Percentiles rank a stretch among this genome's conserved stretches.
Evolutionary conservation across 2,797 vertebrate species (phyloP).

Genomic region (Artibeus lituratus): DNA sequence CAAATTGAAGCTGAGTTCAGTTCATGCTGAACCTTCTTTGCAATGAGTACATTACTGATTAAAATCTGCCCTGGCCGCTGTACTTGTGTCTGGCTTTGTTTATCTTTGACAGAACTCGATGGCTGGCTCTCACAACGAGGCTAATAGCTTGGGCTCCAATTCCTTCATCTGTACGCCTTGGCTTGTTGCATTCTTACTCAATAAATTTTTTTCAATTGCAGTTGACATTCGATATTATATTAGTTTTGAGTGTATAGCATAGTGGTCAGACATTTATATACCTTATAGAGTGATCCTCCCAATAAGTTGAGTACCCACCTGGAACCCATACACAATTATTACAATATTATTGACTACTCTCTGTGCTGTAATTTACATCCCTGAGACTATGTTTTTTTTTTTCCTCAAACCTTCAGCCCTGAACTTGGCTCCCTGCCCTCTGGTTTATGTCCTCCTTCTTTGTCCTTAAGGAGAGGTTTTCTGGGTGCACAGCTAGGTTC

Average conservation of each 20-base stretch:
- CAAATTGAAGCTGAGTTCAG: neutral
- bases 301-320: neutral
- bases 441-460: neutral
- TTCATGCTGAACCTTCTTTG: neutral
- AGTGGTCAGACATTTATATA: neutral
- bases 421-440: neutral
- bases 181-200: neutral
- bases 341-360: neutral
- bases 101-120: neutral
- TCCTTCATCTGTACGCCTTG: neutral
- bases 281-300: neutral
- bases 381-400: neutral
- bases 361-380: neutral
- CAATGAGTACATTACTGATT: neutral
- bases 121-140: neutral
- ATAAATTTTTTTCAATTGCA: neutral
- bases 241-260: neutral
- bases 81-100: neutral
- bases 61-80: neutral
- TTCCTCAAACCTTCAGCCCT: neutral
- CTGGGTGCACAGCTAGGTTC: neutral
- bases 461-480: neutral
- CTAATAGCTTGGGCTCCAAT: neutral
- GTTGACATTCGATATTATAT: neutral
- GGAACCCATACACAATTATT: neutral